Percentiles rank a stretch among this genome's conserved stretches.
Evolutionary conservation across 1,140 invertebrate species (phyloP).

Genomic region (Anastrepha ludens): DNA sequence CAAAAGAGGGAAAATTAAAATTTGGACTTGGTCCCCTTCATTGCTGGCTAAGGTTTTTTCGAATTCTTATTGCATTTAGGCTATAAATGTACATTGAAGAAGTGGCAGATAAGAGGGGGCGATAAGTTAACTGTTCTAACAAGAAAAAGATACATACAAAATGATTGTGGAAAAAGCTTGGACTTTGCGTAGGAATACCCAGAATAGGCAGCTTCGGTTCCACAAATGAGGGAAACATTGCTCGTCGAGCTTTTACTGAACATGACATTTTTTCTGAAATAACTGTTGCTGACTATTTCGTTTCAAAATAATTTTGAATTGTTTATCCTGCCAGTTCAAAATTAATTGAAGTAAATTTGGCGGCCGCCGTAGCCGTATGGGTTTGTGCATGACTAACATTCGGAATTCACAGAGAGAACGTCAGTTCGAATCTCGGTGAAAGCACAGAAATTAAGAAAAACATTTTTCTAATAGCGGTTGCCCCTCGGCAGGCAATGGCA

Average conservation of each 20-base stretch:
- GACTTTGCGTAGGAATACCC: conserved; percentile 35
- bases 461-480: no score
- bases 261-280: conserved; percentile 44
- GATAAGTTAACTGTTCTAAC: conserved; percentile 18
- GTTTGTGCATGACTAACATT: no score
- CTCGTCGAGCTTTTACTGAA: conserved; percentile 65
- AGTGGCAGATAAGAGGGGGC: conserved; percentile 53
- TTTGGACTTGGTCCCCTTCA: conserved; percentile 57
- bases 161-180: conserved; percentile 53
- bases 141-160: conserved; percentile 55
- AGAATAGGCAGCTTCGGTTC: conserved; percentile 59
- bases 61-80: conserved; percentile 58
- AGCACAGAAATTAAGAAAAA: no score
- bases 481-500: no score
- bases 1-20: conserved; percentile 55
- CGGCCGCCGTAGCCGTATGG: no score
- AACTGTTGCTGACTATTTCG: no score
- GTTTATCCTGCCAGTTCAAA: no score
- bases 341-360: no score
- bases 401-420: no score
- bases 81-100: conserved; percentile 52
- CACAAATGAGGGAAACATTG: conserved; percentile 68
- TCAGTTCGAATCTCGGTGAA: no score
- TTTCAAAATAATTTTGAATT: no score
- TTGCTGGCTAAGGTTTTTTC: conserved; percentile 59